Evolutionary conservation across 2,797 vertebrate species (phyloP).

Genomic region (Mormyrops boulengeri): DNA sequence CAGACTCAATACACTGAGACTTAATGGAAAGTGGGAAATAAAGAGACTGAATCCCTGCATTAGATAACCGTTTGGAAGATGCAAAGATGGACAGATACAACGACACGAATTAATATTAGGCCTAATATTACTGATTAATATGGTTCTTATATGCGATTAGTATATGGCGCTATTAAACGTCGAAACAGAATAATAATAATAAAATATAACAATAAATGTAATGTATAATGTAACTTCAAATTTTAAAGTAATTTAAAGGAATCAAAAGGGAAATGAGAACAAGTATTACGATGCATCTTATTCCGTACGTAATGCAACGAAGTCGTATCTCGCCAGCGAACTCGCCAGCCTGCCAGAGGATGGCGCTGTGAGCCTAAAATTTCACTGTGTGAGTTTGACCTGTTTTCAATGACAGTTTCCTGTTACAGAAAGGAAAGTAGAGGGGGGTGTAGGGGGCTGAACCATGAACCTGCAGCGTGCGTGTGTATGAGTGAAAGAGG

Average conservation of each 20-base stretch:
- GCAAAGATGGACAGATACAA: not conserved
- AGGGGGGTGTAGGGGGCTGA: slow-evolving; percentile 17
- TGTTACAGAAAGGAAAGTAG: slow-evolving; percentile 14
- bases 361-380: slow-evolving; percentile 14
- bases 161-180: not conserved
- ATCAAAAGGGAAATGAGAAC: not conserved
- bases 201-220: not conserved
- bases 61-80: not conserved
- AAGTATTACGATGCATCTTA: not conserved
- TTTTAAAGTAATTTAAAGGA: not conserved
- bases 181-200: not conserved
- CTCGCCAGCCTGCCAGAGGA: slow-evolving; percentile 17
- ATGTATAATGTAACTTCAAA: not conserved
- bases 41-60: not conserved
- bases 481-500: slow-evolving; percentile 6
- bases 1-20: not conserved
- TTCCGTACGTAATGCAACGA: not conserved
- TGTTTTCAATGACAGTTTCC: slow-evolving; percentile 32
- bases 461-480: slow-evolving; percentile 18
- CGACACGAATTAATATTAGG: not conserved
- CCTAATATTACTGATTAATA: not conserved
- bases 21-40: not conserved
- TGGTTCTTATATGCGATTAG: not conserved
- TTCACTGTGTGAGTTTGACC: slow-evolving; percentile 19
- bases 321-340: not conserved